A percentile compares a stretch with the other conserved stretches of the same genome.
phyloP scores from a whole-genome alignment of 2,888 invertebrate genomes.

The Lycia hirtaria region DNA sequence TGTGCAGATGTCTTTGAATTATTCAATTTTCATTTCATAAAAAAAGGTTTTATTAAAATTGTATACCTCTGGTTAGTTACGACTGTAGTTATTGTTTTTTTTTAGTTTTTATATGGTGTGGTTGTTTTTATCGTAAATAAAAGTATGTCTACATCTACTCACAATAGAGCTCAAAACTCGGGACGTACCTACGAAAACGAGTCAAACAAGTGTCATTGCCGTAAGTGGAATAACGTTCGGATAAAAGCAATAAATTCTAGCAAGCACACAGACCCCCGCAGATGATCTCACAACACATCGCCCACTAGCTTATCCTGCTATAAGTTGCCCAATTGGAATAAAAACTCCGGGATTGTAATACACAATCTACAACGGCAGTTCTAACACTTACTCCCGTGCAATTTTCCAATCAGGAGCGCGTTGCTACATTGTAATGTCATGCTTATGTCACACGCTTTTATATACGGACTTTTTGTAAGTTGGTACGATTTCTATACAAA shows the following conservation, averaged over 20 bases:
- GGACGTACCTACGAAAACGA: neutral
- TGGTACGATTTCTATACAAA: no score
- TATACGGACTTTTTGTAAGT: neutral
- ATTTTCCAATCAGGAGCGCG: constrained; percentile 49
- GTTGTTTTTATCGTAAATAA: no score
- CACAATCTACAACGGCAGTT: constrained; percentile 20
- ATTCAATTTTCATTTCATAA: no score
- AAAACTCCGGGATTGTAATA: constrained; percentile 12
- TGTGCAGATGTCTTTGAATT: no score
- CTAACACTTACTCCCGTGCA: constrained; percentile 41
- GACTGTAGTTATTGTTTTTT: no score
- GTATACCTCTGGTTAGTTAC: no score
- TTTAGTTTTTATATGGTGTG: no score
- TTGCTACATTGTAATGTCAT: constrained; percentile 16
- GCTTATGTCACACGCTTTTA: neutral
- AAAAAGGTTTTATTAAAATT: no score
- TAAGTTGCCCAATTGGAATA: constrained; percentile 22
- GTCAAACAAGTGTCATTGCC: constrained; percentile 4
- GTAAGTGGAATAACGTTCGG: neutral
- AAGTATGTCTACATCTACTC: no score
- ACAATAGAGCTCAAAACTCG: neutral
- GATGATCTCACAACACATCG: constrained; percentile 17
- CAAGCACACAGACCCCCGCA: constrained; percentile 9
- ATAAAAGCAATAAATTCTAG: constrained; percentile 4
- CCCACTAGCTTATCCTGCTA: constrained; percentile 11